Evolutionary conservation across 2,888 invertebrate genomes (phyloP).

Genomic region (Nycteola revayana): DNA sequence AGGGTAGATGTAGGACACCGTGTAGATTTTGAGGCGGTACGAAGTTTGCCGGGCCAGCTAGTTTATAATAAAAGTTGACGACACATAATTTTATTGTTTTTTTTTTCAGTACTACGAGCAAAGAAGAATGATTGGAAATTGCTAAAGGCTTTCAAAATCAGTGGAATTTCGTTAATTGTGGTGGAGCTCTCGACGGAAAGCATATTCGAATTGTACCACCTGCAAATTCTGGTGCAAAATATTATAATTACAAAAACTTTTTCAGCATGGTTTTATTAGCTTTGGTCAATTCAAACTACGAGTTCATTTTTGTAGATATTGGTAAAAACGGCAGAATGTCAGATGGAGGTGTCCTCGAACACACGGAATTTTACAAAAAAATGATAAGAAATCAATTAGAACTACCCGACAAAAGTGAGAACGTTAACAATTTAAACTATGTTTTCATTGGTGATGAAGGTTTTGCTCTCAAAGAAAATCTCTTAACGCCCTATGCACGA

Average conservation of each 20-base stretch:
- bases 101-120: conserved; percentile 14
- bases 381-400: conserved; percentile 10
- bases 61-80: conserved; percentile 5
- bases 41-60: too few relatives aligned
- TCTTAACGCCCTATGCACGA: conserved; percentile 16
- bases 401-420: conserved; percentile 10
- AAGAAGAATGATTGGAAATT: conserved; percentile 14
- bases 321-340: conserved; percentile 23
- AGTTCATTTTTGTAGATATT: conserved; percentile 17
- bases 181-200: conserved; percentile 20
- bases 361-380: conserved; percentile 13
- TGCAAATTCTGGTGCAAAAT: conserved; percentile 18
- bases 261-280: conserved; percentile 22
- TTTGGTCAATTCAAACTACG: conserved; percentile 20
- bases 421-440: conserved; percentile 16
- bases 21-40: too few relatives aligned
- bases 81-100: conserved; percentile 7
- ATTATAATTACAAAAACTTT: conserved; percentile 27
- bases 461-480: conserved; percentile 17
- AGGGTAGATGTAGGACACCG: too few relatives aligned
- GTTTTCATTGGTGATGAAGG: conserved; percentile 12
- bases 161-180: conserved; percentile 23
- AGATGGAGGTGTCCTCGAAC: conserved; percentile 22
- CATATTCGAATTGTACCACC: conserved; percentile 19
- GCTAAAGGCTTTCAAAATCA: conserved; percentile 9